A percentile compares a stretch with the other conserved stretches of the same genome.
These are phyloP conservation scores for Dipus sagitta DNA, from an alignment of 2,797 vertebrate genomes.

Conservation along the genomic window DNA sequence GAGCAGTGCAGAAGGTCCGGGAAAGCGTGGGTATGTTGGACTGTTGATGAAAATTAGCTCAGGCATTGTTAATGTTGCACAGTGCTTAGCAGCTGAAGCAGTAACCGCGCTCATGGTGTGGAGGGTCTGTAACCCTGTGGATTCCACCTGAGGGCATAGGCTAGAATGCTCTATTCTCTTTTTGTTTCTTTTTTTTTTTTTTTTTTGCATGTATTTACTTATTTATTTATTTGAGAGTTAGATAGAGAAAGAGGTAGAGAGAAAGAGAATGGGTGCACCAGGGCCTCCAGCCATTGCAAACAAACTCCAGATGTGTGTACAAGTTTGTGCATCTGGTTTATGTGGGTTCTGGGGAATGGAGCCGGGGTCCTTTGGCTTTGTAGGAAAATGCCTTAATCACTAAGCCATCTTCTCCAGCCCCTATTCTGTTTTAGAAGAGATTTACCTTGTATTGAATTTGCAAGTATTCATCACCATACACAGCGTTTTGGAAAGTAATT, in stretches of 20 bases:
- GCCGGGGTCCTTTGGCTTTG: too few species aligned
- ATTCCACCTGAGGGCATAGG: neutral
- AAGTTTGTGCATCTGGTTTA: too few species aligned
- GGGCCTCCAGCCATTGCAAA: too few species aligned
- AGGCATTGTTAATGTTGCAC: neutral
- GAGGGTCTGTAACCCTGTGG: neutral
- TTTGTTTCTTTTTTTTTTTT: too few species aligned
- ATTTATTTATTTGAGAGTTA: too few species aligned
- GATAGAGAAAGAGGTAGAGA: too few species aligned
- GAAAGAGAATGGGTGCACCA: too few species aligned
- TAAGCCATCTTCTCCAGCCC: too few species aligned
- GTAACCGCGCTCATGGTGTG: neutral
- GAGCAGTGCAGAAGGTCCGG: neutral
- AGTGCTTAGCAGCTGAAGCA: neutral
- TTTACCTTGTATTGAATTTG: constrained; percentile 58
- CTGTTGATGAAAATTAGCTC: neutral
- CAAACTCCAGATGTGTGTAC: too few species aligned
- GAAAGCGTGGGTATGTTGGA: neutral
- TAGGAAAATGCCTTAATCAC: too few species aligned
- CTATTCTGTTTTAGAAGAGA: neutral
- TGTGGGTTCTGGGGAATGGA: too few species aligned
- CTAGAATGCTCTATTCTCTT: neutral
- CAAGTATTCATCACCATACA: constrained; percentile 61
- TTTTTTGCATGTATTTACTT: too few species aligned
- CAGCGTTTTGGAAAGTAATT: neutral